phyloP scores from a whole-genome alignment of 2,888 invertebrate genomes.

The Sesia apiformis region DNA sequence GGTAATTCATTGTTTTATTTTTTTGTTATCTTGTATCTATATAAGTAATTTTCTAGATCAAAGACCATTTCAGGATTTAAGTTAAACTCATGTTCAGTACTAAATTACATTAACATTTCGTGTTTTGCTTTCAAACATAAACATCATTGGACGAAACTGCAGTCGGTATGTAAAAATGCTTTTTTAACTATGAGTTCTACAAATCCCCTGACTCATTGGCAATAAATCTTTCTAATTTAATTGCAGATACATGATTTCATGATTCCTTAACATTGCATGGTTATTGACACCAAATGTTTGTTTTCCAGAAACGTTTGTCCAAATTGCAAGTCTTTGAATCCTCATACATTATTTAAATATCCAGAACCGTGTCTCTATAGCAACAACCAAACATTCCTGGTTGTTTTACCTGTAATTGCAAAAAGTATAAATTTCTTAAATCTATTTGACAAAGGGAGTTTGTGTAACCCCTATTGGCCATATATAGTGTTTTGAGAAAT shows the following conservation, averaged over 20 bases:
- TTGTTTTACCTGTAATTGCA: too few relatives aligned
- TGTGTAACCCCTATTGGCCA: constrained; percentile 25
- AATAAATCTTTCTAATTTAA: neutral
- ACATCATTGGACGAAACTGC: constrained; percentile 55
- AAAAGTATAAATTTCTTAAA: too few relatives aligned
- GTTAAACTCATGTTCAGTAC: neutral
- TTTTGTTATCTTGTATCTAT: too few relatives aligned
- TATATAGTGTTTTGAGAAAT: neutral
- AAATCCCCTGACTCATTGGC: constrained; percentile 19
- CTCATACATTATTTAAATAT: neutral
- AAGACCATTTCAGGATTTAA: neutral
- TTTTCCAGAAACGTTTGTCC: neutral
- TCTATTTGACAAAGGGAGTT: constrained; percentile 23
- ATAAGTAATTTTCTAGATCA: neutral
- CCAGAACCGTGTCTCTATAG: neutral
- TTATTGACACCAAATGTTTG: neutral
- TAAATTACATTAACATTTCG: constrained; percentile 39
- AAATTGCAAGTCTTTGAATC: neutral
- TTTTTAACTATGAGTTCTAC: constrained; percentile 33
- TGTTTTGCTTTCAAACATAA: constrained; percentile 59
- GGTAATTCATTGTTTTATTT: too few relatives aligned
- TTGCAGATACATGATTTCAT: neutral
- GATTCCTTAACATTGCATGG: neutral
- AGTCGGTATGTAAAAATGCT: constrained; percentile 64
- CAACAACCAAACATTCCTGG: neutral